Base-by-base conservation (phyloP, 2,113 vertebrate species). In the Tursiops truncatus region DNA sequence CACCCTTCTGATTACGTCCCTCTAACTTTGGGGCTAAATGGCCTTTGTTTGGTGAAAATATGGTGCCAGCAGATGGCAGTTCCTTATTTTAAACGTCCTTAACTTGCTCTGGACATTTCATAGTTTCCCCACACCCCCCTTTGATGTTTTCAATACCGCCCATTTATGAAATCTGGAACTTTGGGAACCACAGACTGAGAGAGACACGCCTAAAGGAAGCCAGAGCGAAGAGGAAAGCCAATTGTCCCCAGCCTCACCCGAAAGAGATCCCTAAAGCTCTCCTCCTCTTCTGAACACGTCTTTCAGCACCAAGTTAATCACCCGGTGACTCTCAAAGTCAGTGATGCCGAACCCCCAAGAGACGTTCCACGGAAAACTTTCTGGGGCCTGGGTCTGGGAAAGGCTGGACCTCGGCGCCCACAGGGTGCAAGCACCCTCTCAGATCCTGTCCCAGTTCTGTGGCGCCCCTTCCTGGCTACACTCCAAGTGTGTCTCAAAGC, bases 331-430 rank as follows among this genome's bases (percentile, higher is more conserved):
- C 67, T 44, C n/a, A 8, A 79, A 9, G 33, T 44, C 74, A 18
- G 3, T 5, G 20, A 44, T n/a, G 33, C 63, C 3, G 28, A n/a
- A 71, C 6, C 8, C 26, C 12, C 31, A 26, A 25, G 25, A 8
- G 7, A 15, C 5, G 56, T 8, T 12, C 36, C 38, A 11, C 0
- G 6, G 33, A 65, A 41, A n/a, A 31, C 1, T 0, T 8, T 25
- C 58, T 8, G 44, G 73, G 68, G 9, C 4, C 53, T 6, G 2
- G 41, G 31, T 14, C 18, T 2, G 28, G 31, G 26, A 13, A 63
- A 86, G 60, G 4, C 21, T 47, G 36, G 28, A 4, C 26, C 15
- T 60, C 44, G 0, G 36, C 8, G 3, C 17, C 26, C 2, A 38
- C 4, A 13, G 65, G 50, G 60, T 0, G 8, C 56, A 5, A 2